These are phyloP conservation scores for Pipistrellus kuhlii DNA, from an alignment of 2,797 vertebrate species.

Conservation along the genomic window DNA sequence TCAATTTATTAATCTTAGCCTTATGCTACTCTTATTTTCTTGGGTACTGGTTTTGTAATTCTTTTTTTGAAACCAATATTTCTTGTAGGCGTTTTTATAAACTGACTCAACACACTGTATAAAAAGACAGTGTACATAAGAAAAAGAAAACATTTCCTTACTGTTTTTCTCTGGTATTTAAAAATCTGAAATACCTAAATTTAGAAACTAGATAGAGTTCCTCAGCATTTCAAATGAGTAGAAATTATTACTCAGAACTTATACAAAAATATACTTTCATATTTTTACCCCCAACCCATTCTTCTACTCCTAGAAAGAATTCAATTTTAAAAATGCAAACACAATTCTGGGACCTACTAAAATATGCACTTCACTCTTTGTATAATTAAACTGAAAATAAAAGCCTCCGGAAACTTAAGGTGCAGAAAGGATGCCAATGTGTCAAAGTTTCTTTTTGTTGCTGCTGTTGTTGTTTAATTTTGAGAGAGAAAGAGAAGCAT, in stretches of 20 bases:
- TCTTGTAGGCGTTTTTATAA: conserved; percentile 47
- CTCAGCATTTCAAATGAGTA: background rate
- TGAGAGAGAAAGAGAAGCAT: background rate
- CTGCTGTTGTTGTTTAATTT: background rate
- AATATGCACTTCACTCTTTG: background rate
- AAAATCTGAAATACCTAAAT: conserved; percentile 13
- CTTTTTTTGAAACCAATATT: background rate
- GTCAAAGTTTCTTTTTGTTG: background rate
- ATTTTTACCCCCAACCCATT: background rate
- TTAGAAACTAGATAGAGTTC: background rate
- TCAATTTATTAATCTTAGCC: conserved; percentile 8
- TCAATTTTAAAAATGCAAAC: conserved; percentile 41
- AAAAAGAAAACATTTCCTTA: background rate
- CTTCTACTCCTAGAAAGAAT: conserved; percentile 32
- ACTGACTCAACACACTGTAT: background rate
- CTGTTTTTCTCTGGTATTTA: background rate
- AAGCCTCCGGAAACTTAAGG: conserved; percentile 24
- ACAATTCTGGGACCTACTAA: conserved; percentile 22
- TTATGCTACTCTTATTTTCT: conserved; percentile 30
- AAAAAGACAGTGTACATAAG: background rate
- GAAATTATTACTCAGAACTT: conserved; percentile 2
- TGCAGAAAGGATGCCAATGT: background rate
- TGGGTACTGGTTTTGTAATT: background rate
- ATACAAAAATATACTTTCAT: background rate
- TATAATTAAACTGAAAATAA: conserved; percentile 59